Base-by-base conservation (phyloP, 2,888 invertebrate genomes). In the Microdon myrmicae region DNA sequence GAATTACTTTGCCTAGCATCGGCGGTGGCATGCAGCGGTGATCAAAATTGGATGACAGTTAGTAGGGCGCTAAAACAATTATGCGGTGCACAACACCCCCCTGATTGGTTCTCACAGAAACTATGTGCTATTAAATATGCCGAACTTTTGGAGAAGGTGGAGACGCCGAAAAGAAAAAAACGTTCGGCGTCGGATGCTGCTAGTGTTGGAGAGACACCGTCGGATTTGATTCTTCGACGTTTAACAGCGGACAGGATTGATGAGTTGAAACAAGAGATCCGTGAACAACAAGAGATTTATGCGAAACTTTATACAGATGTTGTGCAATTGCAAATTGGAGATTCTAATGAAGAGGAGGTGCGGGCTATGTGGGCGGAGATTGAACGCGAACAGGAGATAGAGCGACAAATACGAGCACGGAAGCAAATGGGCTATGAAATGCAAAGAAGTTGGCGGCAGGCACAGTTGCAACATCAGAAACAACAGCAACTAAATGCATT, bases 1-100 rank as follows among this genome's bases (percentile, higher is more conserved):
- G 96, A 96, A 71, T 90, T 92, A 75, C 77, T 96, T 68, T 91
- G 91, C 71, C 79, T 96, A 31, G 94, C 93, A 0, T 92, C 93
- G 0, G 91, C 94, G 1, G 90, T 96, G 6, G 81, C 89, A 26
- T 83, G 90, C 73, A 90, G 89, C 72, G 94, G 94, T 0, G 94
- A 94, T 76, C 93, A 93, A 76, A 92, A 96, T 79, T 94, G 94
- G 94, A 88, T 92, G 83, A 89, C 92, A 1, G 93, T 94, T 1
- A 92, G 92, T 35, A 82, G 92, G 25, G 85, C 90, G 0, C 78
- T 94, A 6, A 90, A 90, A 81, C 86, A 90, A 8, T 87, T 90
- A 68, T 87, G 87, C 8, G 82, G 88, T 31, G 8, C 74, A 69
- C 19, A 73, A 72, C 25, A 71, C 71, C 91, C 89, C 0, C 80